A percentile compares a stretch with the other conserved stretches of the same genome.
phyloP scores from a whole-genome alignment of 1,140 invertebrate genomes.

The Ceratitis capitata region DNA sequence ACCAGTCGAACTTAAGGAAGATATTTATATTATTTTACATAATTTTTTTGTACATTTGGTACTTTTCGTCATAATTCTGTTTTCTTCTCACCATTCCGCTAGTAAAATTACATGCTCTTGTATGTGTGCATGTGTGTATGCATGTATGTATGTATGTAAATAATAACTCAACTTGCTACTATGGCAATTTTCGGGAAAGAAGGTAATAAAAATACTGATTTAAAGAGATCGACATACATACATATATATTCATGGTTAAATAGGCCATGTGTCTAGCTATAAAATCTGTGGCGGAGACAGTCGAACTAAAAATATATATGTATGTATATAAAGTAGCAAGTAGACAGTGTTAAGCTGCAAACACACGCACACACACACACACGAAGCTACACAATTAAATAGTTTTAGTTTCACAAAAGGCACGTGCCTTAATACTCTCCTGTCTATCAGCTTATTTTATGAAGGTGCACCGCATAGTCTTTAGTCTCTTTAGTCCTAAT shows the following conservation, averaged over 20 bases:
- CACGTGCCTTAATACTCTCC: background rate
- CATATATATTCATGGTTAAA: background rate
- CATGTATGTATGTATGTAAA: background rate
- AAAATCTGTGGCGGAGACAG: background rate
- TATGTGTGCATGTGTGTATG: background rate
- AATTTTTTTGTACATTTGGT: no score
- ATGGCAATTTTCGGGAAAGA: background rate
- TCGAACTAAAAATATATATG: background rate
- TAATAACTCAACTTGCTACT: background rate
- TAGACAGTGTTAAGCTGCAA: no score
- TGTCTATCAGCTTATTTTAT: background rate
- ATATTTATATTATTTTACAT: no score
- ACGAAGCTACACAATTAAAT: no score
- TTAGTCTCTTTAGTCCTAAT: no score
- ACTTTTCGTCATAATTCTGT: no score
- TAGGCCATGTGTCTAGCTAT: no score
- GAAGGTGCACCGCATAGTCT: background rate
- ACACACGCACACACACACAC: no score
- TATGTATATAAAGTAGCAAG: background rate
- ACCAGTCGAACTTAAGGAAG: no score
- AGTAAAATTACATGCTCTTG: no score
- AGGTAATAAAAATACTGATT: background rate
- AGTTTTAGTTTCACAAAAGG: no score
- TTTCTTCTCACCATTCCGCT: no score
- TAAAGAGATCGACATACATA: background rate